Conservation (phyloP, 1,140 invertebrate genomes). For the Micrasema minimum region DNA sequence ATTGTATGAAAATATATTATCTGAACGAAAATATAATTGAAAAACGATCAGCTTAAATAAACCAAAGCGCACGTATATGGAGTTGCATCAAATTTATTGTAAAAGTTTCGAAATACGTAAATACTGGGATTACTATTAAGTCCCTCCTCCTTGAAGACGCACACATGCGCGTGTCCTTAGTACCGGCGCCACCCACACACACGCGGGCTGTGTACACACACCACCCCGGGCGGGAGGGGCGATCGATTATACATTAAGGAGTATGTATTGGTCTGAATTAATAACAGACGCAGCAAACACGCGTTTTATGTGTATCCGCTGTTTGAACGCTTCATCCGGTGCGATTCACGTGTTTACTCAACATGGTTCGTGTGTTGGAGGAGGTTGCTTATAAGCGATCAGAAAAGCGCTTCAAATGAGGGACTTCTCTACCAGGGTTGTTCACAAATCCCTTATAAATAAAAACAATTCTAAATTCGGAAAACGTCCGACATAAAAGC, state of each 20-base stretch:
- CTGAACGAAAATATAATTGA: no score
- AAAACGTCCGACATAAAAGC: no score
- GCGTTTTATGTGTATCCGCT: conserved; percentile 42
- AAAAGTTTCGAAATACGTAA: conserved; percentile 43
- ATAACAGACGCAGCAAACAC: conserved; percentile 46
- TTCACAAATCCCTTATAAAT: conserved; percentile 23
- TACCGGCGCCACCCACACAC: not conserved
- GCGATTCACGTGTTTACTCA: conserved; percentile 26
- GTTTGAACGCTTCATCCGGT: conserved; percentile 38
- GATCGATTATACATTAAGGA: conserved; percentile 46
- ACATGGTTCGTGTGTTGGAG: conserved; percentile 2
- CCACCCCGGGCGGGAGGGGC: conserved; percentile 17
- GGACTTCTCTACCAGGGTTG: conserved; percentile 19
- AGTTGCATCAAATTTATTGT: conserved; percentile 40
- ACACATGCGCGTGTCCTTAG: not conserved
- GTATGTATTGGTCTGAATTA: conserved; percentile 44
- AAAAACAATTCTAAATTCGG: conserved; percentile 19
- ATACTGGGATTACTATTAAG: conserved; percentile 33
- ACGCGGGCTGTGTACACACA: not conserved
- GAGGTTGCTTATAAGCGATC: conserved; percentile 24
- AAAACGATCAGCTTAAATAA: not conserved
- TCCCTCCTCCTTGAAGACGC: conserved; percentile 25
- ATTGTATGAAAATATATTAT: no score
- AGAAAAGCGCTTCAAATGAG: conserved; percentile 14
- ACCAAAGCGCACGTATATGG: conserved; percentile 1